phyloP scores from a whole-genome alignment of 1,140 invertebrate species.

The Rhopalosiphum padi region DNA sequence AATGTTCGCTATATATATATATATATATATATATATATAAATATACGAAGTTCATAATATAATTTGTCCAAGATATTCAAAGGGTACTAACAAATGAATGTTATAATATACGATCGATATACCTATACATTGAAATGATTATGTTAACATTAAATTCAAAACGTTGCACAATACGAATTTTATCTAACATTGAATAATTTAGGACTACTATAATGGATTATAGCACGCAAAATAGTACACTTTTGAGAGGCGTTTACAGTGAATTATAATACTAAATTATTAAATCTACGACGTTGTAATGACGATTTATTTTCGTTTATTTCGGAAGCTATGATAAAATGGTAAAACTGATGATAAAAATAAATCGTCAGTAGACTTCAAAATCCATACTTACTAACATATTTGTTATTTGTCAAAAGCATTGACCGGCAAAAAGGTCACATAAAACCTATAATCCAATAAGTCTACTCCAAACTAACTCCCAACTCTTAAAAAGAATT shows the following conservation, averaged over 20 bases:
- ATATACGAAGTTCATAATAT: not conserved
- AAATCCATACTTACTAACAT: not conserved
- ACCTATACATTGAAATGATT: not conserved
- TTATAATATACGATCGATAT: not conserved
- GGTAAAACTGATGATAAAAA: not conserved
- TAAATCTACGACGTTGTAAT: not conserved
- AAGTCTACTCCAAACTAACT: not conserved
- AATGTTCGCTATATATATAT: too few species aligned
- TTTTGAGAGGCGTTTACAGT: not conserved
- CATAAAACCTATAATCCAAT: not conserved
- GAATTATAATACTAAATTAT: not conserved
- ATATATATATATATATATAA: too few species aligned
- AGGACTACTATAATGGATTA: not conserved
- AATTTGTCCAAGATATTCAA: not conserved
- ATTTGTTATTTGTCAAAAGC: not conserved
- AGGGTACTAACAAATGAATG: not conserved
- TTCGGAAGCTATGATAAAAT: not conserved
- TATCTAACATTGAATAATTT: not conserved
- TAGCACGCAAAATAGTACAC: not conserved
- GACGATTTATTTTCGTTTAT: not conserved
- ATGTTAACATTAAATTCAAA: not conserved
- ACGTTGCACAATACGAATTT: not conserved
- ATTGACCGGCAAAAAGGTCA: not conserved
- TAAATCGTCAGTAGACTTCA: not conserved
- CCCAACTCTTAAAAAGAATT: not conserved